These are phyloP conservation scores for Octodonta nipae DNA, from an alignment of 2,888 invertebrate species.

Conservation along the genomic window DNA sequence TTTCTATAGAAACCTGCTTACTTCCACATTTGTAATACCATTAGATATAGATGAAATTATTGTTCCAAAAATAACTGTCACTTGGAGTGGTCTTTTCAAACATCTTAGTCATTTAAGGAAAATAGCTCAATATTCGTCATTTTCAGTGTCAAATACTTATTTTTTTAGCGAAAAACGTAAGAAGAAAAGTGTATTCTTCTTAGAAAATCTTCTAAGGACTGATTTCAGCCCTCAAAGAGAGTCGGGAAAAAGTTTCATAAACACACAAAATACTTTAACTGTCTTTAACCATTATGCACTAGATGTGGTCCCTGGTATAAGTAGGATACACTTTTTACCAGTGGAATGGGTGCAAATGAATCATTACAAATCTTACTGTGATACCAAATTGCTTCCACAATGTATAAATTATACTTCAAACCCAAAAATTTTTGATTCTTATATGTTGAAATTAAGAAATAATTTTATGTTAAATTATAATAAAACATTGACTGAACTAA, in stretches of 20 bases:
- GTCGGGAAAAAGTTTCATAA: slow-evolving; percentile 59
- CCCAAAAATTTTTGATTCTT: slow-evolving; percentile 22
- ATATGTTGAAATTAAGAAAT: slow-evolving; percentile 23
- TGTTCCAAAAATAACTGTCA: slow-evolving; percentile 52
- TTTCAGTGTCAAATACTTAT: slow-evolving; percentile 54
- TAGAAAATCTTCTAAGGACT: slow-evolving; percentile 18
- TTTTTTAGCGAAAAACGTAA: slow-evolving; percentile 16
- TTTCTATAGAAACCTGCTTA: slow-evolving; percentile 54
- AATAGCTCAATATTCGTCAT: too few species aligned
- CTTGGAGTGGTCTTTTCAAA: too few species aligned
- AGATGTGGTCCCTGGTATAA: slow-evolving; percentile 41
- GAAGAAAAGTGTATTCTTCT: slow-evolving; percentile 21
- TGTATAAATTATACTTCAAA: slow-evolving; percentile 29
- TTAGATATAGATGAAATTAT: slow-evolving; percentile 63
- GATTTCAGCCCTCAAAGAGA: slow-evolving; percentile 46
- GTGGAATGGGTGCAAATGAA: slow-evolving; percentile 49
- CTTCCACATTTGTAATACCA: slow-evolving; percentile 51
- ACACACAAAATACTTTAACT: slow-evolving; percentile 49
- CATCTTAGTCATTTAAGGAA: too few species aligned
- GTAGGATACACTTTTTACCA: slow-evolving; percentile 45
- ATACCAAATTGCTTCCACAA: slow-evolving; percentile 25
- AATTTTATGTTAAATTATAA: slow-evolving; percentile 16
- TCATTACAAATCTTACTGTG: slow-evolving; percentile 46
- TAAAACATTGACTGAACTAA: too few species aligned
- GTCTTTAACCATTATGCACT: slow-evolving; percentile 67